Evolutionary conservation across 2,797 vertebrate genomes (phyloP), one percentile per base, ranked within the genome.

Genomic region (Pelodytes ibericus): DNA sequence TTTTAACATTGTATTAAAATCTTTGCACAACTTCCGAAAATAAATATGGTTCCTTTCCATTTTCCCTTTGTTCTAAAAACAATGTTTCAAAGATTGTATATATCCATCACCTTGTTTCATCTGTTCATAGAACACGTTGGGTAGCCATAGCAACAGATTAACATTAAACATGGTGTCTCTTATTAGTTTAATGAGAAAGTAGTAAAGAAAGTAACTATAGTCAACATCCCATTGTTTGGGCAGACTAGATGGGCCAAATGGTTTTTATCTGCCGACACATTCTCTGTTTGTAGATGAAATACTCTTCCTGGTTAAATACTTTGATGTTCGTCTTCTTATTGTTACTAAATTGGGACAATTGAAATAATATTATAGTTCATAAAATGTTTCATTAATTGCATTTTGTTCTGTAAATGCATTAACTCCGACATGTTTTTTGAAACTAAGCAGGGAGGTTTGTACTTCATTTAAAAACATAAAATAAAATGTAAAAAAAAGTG

Each of bases 371-470:
- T 11, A 4, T 27, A 22, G 27, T 16, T 24, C 36, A 67, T 59
- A 75, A 67, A 67, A 44, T 18, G 59, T 66, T 7, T 51, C 39
- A 56, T 51, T 53, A 70, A 71, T 71, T 60, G 44, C 18, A 51
- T 59, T 26, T 71, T 63, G 64, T 63, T 6, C 15, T 51, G 53
- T 66, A 51, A 56, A 62, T 20, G 18, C 16, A 29, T 13, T n/a
- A 33, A 25, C 5, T 56, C 26, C 73, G 58, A 73, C 51, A 61
- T 79, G 71, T 57, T 68, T 26, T n/a, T 57, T 68, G 70, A 79
- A 62, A 58, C 49, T 66, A 61, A 60, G 41, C 75, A 78, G 75
- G 56, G 61, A 66, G 20, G 7, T 27, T 72, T 67, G 66, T 72
- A 72, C 62, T 78, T 72, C 56, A 72, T 78, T 68, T 67, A 73